Percentiles rank a stretch among this genome's conserved stretches.
These are phyloP conservation scores for Chondrosia reniformis DNA, from an alignment of 37 sponge, comb jelly and placozoan genomes.

Conservation along the genomic window DNA sequence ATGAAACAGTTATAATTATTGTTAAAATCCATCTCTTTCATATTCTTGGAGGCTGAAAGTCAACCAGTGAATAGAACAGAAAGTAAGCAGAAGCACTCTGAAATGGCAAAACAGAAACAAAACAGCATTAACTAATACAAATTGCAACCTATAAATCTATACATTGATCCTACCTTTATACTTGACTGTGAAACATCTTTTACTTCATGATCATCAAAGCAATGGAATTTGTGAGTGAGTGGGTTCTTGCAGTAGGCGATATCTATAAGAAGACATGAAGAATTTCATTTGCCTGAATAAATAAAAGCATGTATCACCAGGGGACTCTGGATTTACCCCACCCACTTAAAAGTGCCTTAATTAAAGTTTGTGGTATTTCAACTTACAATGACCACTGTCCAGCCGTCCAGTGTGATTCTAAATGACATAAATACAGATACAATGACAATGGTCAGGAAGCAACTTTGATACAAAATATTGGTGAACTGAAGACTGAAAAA, in stretches of 20 bases:
- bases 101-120: not conserved
- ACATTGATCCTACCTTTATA: slow-evolving; percentile 49
- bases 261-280: slow-evolving; percentile 36
- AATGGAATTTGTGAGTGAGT: slow-evolving; percentile 46
- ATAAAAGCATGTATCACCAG: too few relatives aligned
- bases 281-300: too few relatives aligned
- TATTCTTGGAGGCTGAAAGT: slow-evolving; percentile 38
- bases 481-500: too few relatives aligned
- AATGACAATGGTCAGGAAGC: too few relatives aligned
- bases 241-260: slow-evolving; percentile 62
- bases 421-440: not conserved
- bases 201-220: slow-evolving; percentile 79
- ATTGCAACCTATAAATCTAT: too few relatives aligned
- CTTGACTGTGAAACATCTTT: slow-evolving; percentile 26
- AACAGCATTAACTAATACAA: too few relatives aligned
- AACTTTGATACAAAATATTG: too few relatives aligned
- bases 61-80: slow-evolving; percentile 64
- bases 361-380: too few relatives aligned
- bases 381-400: slow-evolving; percentile 72
- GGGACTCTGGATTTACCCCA: too few relatives aligned
- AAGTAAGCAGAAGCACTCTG: slow-evolving; percentile 39
- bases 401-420: slow-evolving; percentile 66
- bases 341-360: too few relatives aligned
- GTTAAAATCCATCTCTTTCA: too few relatives aligned
- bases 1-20: too few relatives aligned